Percentiles rank a stretch among this genome's conserved stretches.
phyloP scores from a whole-genome alignment of 30 jellyfish, hydroid and myxozoan species.

The Cassiopea xamachana region DNA sequence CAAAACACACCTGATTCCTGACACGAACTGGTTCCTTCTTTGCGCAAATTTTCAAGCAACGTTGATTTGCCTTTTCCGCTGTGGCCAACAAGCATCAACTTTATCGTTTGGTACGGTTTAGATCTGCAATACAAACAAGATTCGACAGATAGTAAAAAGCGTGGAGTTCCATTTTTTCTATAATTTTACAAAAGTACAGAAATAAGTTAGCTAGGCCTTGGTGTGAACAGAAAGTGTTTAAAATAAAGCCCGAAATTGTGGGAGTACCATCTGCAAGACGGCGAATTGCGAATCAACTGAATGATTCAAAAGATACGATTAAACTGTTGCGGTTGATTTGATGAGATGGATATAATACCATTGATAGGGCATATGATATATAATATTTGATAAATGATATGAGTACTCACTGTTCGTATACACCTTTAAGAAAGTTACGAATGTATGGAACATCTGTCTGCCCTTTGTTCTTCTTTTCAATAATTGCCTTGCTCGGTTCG shows the following conservation, averaged over 20 bases:
- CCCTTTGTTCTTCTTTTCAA: conserved; percentile 66
- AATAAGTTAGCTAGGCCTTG: too few relatives aligned
- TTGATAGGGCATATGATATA: not conserved
- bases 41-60: conserved; percentile 73
- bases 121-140: conserved; percentile 60
- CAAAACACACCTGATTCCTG: conserved; percentile 32
- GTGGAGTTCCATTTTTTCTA: too few relatives aligned
- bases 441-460: conserved; percentile 64
- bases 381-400: not conserved
- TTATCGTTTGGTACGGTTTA: conserved; percentile 77
- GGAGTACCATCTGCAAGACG: too few relatives aligned
- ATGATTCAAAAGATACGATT: too few relatives aligned
- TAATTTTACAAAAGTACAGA: too few relatives aligned
- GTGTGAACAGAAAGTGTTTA: too few relatives aligned
- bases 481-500: conserved; percentile 70
- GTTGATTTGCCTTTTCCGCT: conserved; percentile 90
- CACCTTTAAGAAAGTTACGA: conserved; percentile 79
- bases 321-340: too few relatives aligned
- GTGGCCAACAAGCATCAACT: conserved; percentile 93
- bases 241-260: too few relatives aligned
- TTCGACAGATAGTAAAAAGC: not conserved
- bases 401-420: conserved; percentile 86
- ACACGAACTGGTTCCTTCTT: conserved; percentile 87
- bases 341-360: not conserved
- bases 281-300: too few relatives aligned